These are phyloP conservation scores for human (Homo sapiens) DNA, from an alignment of 2,113 vertebrate genomes.

Conservation along the genomic window GRCh38 chr3:135884001-135884500, in stretches of 20 bases:
- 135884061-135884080: conserved; percentile 43
- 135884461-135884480: conserved; percentile 46
- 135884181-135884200: conserved; percentile 54
- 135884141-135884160: conserved; percentile 70
- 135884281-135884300: neutral
- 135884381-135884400: conserved; percentile 23
- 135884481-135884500: conserved; percentile 52
- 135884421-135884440: neutral
- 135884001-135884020: neutral
- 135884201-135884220: conserved; percentile 60
- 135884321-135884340: neutral
- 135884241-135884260: conserved; percentile 35
- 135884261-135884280: neutral
- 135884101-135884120: conserved; percentile 23
- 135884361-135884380: neutral
- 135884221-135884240: conserved; percentile 54
- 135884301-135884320: neutral
- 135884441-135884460: neutral
- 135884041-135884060: neutral
- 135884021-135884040: neutral
- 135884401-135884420: neutral
- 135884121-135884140: conserved; percentile 68
- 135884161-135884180: conserved; percentile 71
- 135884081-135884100: conserved; percentile 61
- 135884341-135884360: neutral